These are phyloP conservation scores for Acomys russatus DNA, from an alignment of 2,797 vertebrate species.

Conservation along the genomic window DNA sequence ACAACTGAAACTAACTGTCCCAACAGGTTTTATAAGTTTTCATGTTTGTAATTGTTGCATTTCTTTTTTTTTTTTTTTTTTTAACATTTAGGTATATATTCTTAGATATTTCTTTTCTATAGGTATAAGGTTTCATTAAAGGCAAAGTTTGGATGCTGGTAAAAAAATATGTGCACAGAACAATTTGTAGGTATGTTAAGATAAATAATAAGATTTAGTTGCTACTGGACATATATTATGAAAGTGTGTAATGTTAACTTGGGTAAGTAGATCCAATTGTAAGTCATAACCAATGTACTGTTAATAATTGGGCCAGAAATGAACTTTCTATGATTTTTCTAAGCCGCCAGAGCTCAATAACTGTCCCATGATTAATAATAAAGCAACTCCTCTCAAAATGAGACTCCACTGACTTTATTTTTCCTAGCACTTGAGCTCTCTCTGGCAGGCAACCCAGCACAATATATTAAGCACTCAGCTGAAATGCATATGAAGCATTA, in stretches of 20 bases:
- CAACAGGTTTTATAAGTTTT: background rate
- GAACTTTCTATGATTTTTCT: conserved; percentile 47
- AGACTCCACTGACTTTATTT: conserved; percentile 84
- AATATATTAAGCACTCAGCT: conserved; percentile 80
- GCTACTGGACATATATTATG: conserved; percentile 45
- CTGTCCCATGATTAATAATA: conserved; percentile 67
- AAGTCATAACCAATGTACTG: background rate
- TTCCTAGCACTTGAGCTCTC: conserved; percentile 77
- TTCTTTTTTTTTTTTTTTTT: conserved; percentile 23
- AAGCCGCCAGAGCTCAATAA: conserved; percentile 50
- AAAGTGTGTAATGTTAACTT: background rate
- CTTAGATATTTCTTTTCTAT: conserved; percentile 23
- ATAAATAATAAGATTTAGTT: conserved; percentile 14
- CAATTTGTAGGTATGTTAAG: conserved; percentile 34
- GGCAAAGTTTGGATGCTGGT: background rate
- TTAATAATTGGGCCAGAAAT: conserved; percentile 53
- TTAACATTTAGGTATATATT: background rate
- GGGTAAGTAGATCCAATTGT: background rate
- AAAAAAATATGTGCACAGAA: background rate
- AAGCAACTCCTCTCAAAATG: conserved; percentile 77
- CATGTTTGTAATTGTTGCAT: background rate
- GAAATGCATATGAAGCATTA: conserved; percentile 83
- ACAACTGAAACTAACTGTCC: background rate
- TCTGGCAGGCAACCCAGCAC: conserved; percentile 80
- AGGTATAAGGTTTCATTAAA: conserved; percentile 12